Evolutionary conservation across 1,140 invertebrate species (phyloP), one percentile per base, ranked within the genome.

Genomic region (Harlomillsia oculata): DNA sequence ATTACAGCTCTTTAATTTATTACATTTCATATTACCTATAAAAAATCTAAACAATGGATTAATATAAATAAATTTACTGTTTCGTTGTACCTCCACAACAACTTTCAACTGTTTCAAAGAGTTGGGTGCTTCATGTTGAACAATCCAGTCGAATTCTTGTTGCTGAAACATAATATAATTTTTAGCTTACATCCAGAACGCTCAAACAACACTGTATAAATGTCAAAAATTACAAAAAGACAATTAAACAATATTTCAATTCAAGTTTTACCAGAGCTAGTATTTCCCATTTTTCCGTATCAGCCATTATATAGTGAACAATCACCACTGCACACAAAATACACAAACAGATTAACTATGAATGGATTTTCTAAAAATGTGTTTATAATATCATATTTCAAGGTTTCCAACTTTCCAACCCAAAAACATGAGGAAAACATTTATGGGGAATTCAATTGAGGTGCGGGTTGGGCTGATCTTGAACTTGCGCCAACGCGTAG

Each of bases 81-180:
- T 41, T 41, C n/a, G n/a, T 16, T 20, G 25, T 77, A 90, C 88
- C 67, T 86, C 80, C 66, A 93, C 75, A 67, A 92, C 84, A 51
- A 82, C 80, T 65, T 87, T 82, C 21, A 93, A 77, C 69, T 91
- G 85, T 65, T 82, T 82, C 66, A 93, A 74, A 63, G 89, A 87
- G 48, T 83, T 81, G 71, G 89, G 87, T 54, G 92, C 87, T 74
- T 92, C 88, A 71, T 89, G 82, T 64, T 87, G 82, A 40, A 93
- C 76, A 37, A 93, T 82, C 89, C 89, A 93, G 75, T 91, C 86
- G 71, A 91, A 93, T 76, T 93, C 89, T 74, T 85, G 83, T 82
- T 91, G 87, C 88, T 93, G 71, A 52, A n/a, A 4, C 14, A n/a
- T 28, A 45, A 45, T 28, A 43, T 30, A 14, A 37, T 48, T 54